phyloP scores from a whole-genome alignment of 53 echinoderm and acorn worm genomes.

The Henricia sp. region DNA sequence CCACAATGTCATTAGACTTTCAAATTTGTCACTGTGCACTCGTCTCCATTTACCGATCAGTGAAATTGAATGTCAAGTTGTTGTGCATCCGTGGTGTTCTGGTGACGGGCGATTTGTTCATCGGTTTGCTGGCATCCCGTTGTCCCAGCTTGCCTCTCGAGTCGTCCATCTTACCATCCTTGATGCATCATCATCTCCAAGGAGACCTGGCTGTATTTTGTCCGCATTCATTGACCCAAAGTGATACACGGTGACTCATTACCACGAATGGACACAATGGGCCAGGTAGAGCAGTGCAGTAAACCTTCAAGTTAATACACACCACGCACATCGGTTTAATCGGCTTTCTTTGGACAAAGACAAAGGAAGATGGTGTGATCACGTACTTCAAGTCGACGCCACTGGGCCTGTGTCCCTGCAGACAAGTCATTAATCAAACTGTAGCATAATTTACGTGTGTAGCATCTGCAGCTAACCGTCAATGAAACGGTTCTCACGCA shows the following conservation, averaged over 20 bases:
- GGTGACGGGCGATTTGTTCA: conserved; percentile 4
- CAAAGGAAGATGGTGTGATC: too few relatives aligned
- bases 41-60: conserved; percentile 17
- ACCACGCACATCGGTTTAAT: too few relatives aligned
- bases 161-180: neutral
- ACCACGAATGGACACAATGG: conserved; percentile 21
- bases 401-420: neutral
- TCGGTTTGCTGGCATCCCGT: neutral
- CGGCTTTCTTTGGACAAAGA: too few relatives aligned
- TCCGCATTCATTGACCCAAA: conserved; percentile 20
- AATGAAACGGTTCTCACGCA: conserved; percentile 39
- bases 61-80: conserved; percentile 3
- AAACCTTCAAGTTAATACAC: too few relatives aligned
- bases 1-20: neutral
- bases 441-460: neutral
- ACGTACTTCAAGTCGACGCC: too few relatives aligned
- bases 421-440: conserved; percentile 38
- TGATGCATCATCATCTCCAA: conserved; percentile 29
- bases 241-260: conserved; percentile 25
- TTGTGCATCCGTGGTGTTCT: neutral
- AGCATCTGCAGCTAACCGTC: too few relatives aligned
- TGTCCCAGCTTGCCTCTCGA: neutral
- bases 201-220: neutral
- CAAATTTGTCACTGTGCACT: conserved; percentile 31
- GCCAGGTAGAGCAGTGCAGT: too few relatives aligned